Evolutionary conservation across 2,797 vertebrate species (phyloP).

Genomic region (Chelidonichthys spinosus): DNA sequence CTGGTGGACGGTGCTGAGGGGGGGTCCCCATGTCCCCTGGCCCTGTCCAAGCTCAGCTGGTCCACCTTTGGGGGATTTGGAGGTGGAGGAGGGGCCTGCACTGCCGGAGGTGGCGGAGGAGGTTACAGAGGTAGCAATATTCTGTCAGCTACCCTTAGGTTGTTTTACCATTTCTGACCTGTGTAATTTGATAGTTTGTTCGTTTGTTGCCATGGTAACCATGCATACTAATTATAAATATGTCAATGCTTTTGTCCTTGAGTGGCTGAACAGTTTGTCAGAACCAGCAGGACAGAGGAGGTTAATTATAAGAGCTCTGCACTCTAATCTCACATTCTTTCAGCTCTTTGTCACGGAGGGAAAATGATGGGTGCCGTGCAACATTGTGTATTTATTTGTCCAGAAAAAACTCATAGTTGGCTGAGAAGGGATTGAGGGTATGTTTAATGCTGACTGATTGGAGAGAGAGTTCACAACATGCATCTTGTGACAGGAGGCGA

Average conservation of each 20-base stretch:
- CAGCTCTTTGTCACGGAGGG: neutral
- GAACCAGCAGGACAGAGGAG: neutral
- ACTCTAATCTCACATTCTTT: neutral
- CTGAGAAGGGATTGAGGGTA: neutral
- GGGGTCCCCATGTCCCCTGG: constrained; percentile 87
- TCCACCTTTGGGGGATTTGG: constrained; percentile 90
- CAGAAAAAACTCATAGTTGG: neutral
- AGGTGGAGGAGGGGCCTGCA: constrained; percentile 92
- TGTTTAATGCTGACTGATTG: neutral
- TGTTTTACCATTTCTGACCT: neutral
- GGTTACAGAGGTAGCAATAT: constrained; percentile 88
- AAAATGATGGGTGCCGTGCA: neutral
- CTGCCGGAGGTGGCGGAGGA: constrained; percentile 90
- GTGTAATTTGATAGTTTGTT: neutral
- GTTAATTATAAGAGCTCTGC: neutral
- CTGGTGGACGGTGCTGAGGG: constrained; percentile 88
- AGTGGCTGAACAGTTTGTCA: neutral
- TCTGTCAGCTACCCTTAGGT: neutral
- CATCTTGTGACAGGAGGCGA: constrained; percentile 84
- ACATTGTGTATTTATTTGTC: neutral
- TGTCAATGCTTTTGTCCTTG: neutral
- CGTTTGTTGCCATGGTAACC: neutral
- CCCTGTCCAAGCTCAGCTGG: constrained; percentile 88
- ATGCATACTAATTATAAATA: neutral
- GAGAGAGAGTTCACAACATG: neutral